Evolutionary conservation across 2,797 vertebrate species (phyloP), one percentile per base, ranked within the genome.

Genomic region (Onychomys leucogaster): DNA sequence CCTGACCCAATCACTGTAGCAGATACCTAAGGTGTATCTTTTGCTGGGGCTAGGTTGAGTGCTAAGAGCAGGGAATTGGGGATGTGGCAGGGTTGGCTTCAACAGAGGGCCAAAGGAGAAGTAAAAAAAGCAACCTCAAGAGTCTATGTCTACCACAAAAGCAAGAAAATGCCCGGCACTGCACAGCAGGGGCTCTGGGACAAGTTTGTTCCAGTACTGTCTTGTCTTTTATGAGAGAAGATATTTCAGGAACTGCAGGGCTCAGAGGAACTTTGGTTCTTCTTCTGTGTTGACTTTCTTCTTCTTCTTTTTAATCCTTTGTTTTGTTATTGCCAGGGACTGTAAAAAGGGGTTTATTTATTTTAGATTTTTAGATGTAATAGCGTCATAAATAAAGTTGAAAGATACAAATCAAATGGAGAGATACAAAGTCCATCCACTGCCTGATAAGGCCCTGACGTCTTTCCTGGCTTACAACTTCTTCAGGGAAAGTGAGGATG

Each of bases 211-310:
- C 61, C 16, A 65, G 57, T 41, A 14, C 27, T 89, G 89, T 83
- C 82, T 80, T 89, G 89, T 83, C 82, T 80, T 89, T 91, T 34
- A 71, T 17, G 6, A 65, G 85, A 86, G 52, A 25, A 21, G 88
- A 96, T 46, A 57, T 84, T 84, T 91, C 80, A 57, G 37, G 77
- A 89, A 88, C 14, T 14, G 34, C 10, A 21, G 37, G 4, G 73
- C 78, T 95, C 59, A 49, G 41, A 97, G 78, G 94, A 89, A 69
- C 73, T 61, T 17, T 37, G 37, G 6, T 80, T 93, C 34, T 91
- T 93, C 34, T 91, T 90, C 52, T 65, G 25, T 95, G 23, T 52
- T 78, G 41, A 71, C 85, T 90, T 95, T 94, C 52, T 65, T 55
- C n/a, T 69, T 93, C 16, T 91, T 90, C 65, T 69, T 85, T 46